These are phyloP conservation scores for Alethe castanea DNA, from an alignment of 2,113 vertebrate species.

Conservation along the genomic window DNA sequence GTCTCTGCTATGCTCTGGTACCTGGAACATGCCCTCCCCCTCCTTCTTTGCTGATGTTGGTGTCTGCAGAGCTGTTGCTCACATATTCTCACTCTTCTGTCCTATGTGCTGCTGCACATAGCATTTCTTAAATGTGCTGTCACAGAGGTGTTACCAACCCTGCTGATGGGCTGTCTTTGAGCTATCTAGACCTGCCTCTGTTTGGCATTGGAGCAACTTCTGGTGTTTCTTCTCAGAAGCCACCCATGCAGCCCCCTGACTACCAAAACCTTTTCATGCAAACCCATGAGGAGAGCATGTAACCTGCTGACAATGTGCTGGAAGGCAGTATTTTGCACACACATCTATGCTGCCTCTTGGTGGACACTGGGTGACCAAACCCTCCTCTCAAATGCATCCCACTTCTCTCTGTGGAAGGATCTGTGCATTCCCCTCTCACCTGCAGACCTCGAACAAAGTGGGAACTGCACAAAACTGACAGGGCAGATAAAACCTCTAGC, in stretches of 20 bases:
- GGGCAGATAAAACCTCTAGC: not conserved
- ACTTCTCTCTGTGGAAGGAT: not conserved
- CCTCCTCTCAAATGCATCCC: not conserved
- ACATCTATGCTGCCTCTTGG: accelerated
- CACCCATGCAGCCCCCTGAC: not conserved
- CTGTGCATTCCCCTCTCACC: not conserved
- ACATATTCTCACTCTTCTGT: not conserved
- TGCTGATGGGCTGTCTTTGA: not conserved
- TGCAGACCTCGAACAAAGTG: not conserved
- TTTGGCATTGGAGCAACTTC: not conserved
- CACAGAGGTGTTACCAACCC: not conserved
- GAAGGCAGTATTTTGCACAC: not conserved
- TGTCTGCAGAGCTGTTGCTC: not conserved
- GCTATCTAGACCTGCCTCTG: not conserved
- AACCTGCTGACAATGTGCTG: not conserved
- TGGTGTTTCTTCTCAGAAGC: not conserved
- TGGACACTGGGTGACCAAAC: not conserved
- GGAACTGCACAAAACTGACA: not conserved
- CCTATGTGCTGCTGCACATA: not conserved
- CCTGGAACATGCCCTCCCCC: not conserved
- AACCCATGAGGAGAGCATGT: accelerated
- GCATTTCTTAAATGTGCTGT: not conserved
- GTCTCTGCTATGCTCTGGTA: not conserved
- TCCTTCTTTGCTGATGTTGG: not conserved
- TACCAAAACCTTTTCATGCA: not conserved